Conservation (phyloP, 2,113 vertebrate species). For the Aviceda subcristata region DNA sequence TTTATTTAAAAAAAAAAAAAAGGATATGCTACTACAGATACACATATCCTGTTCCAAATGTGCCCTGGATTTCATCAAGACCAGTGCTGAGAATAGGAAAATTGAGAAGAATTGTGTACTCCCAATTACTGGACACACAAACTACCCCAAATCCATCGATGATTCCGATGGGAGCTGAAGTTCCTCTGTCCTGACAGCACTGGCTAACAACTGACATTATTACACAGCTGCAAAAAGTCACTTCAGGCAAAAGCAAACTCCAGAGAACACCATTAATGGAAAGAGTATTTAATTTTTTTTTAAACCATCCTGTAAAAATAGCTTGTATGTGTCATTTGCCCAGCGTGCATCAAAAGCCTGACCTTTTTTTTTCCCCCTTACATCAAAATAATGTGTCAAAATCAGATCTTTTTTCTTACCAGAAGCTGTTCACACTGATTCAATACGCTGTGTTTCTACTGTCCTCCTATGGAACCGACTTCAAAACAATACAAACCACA, state of each 20-base stretch:
- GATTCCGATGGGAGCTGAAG: not conserved
- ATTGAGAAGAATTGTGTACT: not conserved
- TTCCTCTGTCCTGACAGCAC: not conserved
- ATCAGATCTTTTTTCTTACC: not conserved
- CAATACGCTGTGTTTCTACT: not conserved
- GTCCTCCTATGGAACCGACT: not conserved
- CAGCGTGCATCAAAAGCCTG: not conserved
- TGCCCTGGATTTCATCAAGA: not conserved
- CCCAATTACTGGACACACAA: not conserved
- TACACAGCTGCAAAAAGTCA: not conserved
- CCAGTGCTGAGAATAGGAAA: not conserved
- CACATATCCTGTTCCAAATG: not conserved
- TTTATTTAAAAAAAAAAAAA: too few species aligned
- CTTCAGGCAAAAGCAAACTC: constrained; percentile 6
- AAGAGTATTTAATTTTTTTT: not conserved
- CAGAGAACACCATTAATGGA: not conserved
- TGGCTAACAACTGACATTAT: not conserved
- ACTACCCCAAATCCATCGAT: not conserved
- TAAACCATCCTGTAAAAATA: not conserved
- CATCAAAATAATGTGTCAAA: not conserved
- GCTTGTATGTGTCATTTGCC: not conserved
- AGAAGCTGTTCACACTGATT: not conserved
- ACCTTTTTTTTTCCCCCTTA: rapidly evolving
- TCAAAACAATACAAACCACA: not conserved
- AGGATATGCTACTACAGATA: not conserved